Conservation (phyloP, 2,888 invertebrate species). For the Pristionchus mayeri region DNA sequence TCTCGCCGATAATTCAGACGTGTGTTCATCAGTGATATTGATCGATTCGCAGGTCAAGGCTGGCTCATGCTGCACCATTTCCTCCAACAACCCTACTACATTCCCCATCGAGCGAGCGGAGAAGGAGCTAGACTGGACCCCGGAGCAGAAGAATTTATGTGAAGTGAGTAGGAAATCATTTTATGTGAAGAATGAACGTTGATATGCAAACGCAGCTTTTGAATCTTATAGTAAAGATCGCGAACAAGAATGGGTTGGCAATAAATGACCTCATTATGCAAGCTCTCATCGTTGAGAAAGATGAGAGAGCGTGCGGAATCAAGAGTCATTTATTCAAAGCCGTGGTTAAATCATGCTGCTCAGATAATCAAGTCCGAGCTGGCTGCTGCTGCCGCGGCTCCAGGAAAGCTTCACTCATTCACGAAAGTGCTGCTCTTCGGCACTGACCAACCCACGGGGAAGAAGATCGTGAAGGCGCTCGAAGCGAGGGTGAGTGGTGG, state of each 20-base stretch:
- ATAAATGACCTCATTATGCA: background rate
- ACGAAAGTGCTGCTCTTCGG: background rate
- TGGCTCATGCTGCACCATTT: background rate
- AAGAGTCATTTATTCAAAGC: background rate
- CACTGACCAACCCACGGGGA: background rate
- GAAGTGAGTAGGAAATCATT: too few relatives aligned
- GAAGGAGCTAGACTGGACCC: conserved; percentile 36
- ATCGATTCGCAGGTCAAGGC: background rate
- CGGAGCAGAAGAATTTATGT: background rate
- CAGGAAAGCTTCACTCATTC: background rate
- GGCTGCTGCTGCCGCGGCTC: background rate
- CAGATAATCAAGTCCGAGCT: background rate
- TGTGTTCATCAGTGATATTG: too few relatives aligned
- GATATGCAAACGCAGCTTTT: too few relatives aligned
- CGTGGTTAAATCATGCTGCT: background rate
- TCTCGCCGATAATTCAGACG: too few relatives aligned
- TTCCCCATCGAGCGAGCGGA: conserved; percentile 36
- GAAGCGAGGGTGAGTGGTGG: background rate
- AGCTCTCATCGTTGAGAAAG: background rate
- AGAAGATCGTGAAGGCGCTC: background rate
- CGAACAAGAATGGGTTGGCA: too few relatives aligned
- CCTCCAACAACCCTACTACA: background rate
- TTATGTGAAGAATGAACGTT: too few relatives aligned
- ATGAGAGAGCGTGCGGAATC: background rate
- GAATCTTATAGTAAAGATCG: too few relatives aligned